These are phyloP conservation scores for Halocaridina rubra DNA, from an alignment of 2,888 invertebrate genomes.

Conservation along the genomic window DNA sequence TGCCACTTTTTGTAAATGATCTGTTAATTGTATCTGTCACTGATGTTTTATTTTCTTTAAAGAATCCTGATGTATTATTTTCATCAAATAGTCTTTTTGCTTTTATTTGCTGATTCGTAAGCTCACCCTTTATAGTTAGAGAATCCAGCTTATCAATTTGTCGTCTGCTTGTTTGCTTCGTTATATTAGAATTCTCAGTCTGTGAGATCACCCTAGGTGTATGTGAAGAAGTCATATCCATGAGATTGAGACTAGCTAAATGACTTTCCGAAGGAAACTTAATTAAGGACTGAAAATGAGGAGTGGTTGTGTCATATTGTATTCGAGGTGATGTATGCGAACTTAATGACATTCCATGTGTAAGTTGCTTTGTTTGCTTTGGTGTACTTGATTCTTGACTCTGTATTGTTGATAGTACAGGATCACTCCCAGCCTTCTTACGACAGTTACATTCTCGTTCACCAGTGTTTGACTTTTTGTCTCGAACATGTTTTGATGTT, in stretches of 20 bases:
- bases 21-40: no score
- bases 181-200: slow-evolving; percentile 1
- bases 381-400: neutral
- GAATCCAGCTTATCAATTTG: no score
- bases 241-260: no score
- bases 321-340: neutral
- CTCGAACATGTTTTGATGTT: neutral
- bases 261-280: slow-evolving; percentile 1
- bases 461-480: slow-evolving; percentile 7
- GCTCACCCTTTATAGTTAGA: no score
- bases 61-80: no score
- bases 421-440: slow-evolving; percentile 6
- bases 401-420: neutral
- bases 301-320: neutral
- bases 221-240: no score
- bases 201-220: neutral
- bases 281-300: neutral
- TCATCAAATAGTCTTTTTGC: no score
- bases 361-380: neutral
- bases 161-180: neutral
- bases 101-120: no score
- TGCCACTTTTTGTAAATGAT: no score
- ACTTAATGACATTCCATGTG: no score
- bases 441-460: slow-evolving; percentile 40
- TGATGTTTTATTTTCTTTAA: no score